Percentiles rank a stretch among this genome's conserved stretches.
These are phyloP conservation scores for Eclectus roratus DNA, from an alignment of 2,113 vertebrate genomes.

Conservation along the genomic window DNA sequence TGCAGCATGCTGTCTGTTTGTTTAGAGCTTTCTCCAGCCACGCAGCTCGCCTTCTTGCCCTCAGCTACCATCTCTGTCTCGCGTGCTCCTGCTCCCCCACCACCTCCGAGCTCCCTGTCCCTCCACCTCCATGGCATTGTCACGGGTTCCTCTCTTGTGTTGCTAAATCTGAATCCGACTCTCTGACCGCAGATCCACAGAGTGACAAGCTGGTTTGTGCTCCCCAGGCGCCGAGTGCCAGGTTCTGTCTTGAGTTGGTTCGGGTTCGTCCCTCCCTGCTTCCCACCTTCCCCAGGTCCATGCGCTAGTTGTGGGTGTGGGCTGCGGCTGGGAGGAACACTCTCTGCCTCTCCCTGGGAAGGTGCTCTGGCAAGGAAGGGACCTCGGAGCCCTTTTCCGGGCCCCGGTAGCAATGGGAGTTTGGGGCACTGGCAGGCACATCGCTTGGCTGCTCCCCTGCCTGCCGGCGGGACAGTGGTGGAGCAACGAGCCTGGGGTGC, in stretches of 20 bases:
- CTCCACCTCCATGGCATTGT: conserved; percentile 72
- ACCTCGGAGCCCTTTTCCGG: background rate
- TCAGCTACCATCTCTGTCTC: conserved; percentile 44
- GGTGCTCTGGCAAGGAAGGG: background rate
- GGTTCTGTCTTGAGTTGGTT: conserved; percentile 62
- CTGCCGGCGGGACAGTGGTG: accelerated
- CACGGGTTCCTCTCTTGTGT: conserved; percentile 87
- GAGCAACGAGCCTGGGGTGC: conserved; percentile 11
- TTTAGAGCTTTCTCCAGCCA: conserved; percentile 69
- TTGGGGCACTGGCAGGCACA: background rate
- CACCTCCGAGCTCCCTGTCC: background rate
- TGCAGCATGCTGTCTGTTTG: conserved; percentile 87
- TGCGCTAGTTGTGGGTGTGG: conserved; percentile 70
- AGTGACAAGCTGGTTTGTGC: conserved; percentile 63
- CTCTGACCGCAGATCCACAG: conserved; percentile 62
- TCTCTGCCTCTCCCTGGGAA: conserved; percentile 52
- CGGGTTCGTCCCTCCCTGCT: conserved; percentile 52
- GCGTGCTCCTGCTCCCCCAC: conserved; percentile 6
- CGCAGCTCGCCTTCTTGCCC: conserved; percentile 41
- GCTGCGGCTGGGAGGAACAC: conserved; percentile 71
- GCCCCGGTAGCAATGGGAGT: conserved; percentile 54
- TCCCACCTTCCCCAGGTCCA: conserved; percentile 62
- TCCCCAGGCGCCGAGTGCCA: conserved; percentile 61
- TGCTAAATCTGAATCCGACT: conserved; percentile 69
- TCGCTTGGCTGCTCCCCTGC: background rate